Conservation (phyloP, 1,140 invertebrate genomes). For the Sinella curviseta region DNA sequence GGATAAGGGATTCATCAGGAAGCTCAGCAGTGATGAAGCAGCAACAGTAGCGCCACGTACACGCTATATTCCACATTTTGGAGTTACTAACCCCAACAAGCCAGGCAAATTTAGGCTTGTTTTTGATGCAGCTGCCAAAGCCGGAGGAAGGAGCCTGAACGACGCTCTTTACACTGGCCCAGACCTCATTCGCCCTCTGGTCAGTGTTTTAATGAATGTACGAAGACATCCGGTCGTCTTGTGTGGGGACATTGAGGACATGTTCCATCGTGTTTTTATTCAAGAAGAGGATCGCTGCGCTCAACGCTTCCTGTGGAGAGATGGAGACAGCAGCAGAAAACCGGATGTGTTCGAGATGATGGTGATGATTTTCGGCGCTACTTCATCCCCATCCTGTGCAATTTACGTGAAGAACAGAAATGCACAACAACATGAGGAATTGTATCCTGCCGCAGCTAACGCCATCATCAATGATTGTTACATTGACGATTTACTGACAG, state of each 20-base stretch:
- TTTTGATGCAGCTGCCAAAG: constrained; percentile 14
- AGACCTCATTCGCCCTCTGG: constrained; percentile 16
- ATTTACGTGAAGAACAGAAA: neutral
- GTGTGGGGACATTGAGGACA: constrained; percentile 35
- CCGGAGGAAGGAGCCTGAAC: neutral
- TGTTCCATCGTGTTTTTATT: constrained; percentile 38
- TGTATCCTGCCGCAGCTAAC: neutral
- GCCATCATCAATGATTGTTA: neutral
- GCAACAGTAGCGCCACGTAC: neutral
- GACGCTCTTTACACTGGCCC: constrained; percentile 20
- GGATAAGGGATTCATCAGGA: neutral
- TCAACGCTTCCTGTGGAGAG: constrained; percentile 31
- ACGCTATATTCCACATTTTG: constrained; percentile 1
- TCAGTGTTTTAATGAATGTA: constrained; percentile 22
- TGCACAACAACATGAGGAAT: neutral
- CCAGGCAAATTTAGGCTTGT: constrained; percentile 1
- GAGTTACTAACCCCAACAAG: neutral
- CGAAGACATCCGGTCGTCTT: constrained; percentile 4
- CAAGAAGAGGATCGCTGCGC: constrained; percentile 6
- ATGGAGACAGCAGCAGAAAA: neutral
- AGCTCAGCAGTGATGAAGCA: neutral
- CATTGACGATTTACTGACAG: neutral
- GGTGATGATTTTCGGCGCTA: constrained; percentile 34
- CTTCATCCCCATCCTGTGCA: constrained; percentile 24
- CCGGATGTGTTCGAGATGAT: constrained; percentile 29